Percentiles rank a stretch among this genome's conserved stretches.
Conservation (phyloP, 2,888 invertebrate genomes). For the Carcina quercana region DNA sequence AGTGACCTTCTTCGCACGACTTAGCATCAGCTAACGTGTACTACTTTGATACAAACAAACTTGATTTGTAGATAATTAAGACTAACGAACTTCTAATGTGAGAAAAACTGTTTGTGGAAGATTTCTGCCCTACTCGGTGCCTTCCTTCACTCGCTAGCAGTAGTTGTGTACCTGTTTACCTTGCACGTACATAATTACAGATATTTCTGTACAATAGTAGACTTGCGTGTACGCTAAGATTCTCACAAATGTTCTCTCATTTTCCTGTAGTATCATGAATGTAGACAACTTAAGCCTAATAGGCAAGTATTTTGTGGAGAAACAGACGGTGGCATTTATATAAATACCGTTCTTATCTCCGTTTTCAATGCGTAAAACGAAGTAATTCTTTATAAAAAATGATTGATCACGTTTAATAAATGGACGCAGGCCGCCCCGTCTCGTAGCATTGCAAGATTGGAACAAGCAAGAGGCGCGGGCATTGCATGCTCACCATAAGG, state of each 20-base stretch:
- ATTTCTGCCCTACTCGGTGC: neutral
- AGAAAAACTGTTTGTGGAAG: neutral
- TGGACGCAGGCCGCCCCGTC: constrained; percentile 18
- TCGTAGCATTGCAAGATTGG: constrained; percentile 23
- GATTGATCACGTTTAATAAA: constrained; percentile 40
- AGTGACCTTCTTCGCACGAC: neutral
- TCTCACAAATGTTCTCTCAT: too few species aligned
- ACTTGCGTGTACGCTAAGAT: too few species aligned
- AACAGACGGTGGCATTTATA: neutral
- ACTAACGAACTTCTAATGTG: constrained; percentile 5
- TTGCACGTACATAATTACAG: too few species aligned
- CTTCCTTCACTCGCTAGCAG: neutral
- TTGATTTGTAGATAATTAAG: neutral
- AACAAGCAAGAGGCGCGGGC: constrained; percentile 26
- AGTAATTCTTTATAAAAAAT: constrained; percentile 20
- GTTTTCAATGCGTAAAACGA: constrained; percentile 12
- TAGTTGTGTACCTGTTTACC: neutral
- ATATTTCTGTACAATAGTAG: too few species aligned
- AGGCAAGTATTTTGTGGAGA: too few species aligned
- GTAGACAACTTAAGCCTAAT: too few species aligned
- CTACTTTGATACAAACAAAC: neutral
- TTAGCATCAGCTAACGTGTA: neutral
- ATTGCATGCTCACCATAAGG: constrained; percentile 40
- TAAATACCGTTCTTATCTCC: constrained; percentile 16
- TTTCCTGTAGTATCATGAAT: too few species aligned